These are phyloP conservation scores for Macrochelys suwanniensis DNA, from an alignment of 2,797 vertebrate species.

Conservation along the genomic window DNA sequence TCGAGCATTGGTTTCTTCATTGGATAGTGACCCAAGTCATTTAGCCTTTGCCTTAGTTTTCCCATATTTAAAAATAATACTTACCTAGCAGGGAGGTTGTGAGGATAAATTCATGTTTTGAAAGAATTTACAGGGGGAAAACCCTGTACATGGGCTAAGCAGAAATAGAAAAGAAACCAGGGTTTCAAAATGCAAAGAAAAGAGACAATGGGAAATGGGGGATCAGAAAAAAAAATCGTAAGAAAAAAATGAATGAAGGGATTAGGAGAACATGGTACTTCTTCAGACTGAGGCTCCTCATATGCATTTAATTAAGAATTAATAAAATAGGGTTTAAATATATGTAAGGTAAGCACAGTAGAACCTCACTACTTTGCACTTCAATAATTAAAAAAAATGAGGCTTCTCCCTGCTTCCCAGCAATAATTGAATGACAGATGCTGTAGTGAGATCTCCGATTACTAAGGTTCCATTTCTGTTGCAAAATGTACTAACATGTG, in stretches of 20 bases:
- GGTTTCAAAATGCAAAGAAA: slow-evolving; percentile 26
- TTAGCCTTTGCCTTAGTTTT: slow-evolving; percentile 5
- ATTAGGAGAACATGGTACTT: slow-evolving; percentile 27
- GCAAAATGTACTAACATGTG: background rate
- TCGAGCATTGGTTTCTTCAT: background rate
- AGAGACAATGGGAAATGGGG: slow-evolving; percentile 30
- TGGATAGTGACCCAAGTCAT: background rate
- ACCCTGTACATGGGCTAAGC: background rate
- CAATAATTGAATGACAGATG: slow-evolving; percentile 16
- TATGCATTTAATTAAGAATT: slow-evolving; percentile 63
- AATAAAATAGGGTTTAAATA: slow-evolving; percentile 64
- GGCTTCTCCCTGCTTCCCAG: slow-evolving; percentile 34
- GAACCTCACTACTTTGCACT: slow-evolving; percentile 64
- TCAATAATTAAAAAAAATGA: slow-evolving; percentile 45
- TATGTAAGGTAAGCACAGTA: slow-evolving; percentile 42
- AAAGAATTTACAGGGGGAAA: background rate
- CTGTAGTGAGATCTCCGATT: background rate
- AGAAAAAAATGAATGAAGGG: slow-evolving; percentile 40
- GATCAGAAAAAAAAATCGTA: slow-evolving; percentile 14
- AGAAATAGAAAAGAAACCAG: slow-evolving; percentile 14
- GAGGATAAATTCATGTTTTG: background rate
- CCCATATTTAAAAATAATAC: background rate
- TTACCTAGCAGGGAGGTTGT: background rate
- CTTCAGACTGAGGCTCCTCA: slow-evolving; percentile 27
- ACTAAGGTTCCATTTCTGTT: slow-evolving; percentile 35